A percentile compares a stretch with the other conserved stretches of the same genome.
Conservation (phyloP, 2,797 vertebrate genomes). For the Anabas testudineus region DNA sequence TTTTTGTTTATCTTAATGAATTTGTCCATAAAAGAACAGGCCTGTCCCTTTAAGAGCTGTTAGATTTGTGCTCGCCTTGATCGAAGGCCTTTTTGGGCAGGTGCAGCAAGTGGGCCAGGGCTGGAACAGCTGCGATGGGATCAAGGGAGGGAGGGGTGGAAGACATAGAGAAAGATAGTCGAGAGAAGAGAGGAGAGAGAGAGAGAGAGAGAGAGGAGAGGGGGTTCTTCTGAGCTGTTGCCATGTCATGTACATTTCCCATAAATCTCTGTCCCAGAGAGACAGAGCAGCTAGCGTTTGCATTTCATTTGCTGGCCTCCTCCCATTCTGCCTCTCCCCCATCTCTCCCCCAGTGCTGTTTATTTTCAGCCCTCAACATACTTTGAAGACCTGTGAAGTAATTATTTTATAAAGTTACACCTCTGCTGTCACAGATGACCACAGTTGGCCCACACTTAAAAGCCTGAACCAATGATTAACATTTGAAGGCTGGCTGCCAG, state of each 20-base stretch:
- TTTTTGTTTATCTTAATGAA: not conserved
- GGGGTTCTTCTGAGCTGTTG: conserved; percentile 81
- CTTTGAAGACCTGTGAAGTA: conserved; percentile 77
- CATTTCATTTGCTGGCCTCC: conserved; percentile 76
- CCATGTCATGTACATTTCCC: conserved; percentile 86
- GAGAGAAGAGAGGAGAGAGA: conserved; percentile 27
- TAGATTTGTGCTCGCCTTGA: conserved; percentile 85
- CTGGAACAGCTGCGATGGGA: conserved; percentile 74
- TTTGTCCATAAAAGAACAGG: conserved; percentile 2
- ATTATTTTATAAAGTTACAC: conserved; percentile 86
- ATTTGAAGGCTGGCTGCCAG: conserved; percentile 66
- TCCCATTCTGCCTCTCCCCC: conserved; percentile 30
- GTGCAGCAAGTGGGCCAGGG: conserved; percentile 67
- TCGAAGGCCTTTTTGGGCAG: conserved; percentile 82
- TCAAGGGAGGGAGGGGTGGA: conserved; percentile 48
- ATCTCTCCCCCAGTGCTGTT: conserved; percentile 67
- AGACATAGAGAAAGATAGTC: conserved; percentile 39
- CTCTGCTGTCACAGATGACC: conserved; percentile 70
- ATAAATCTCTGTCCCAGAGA: conserved; percentile 81
- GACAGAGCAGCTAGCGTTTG: conserved; percentile 73
- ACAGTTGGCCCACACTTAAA: conserved; percentile 78
- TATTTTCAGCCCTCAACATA: conserved; percentile 81
- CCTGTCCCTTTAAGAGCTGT: conserved; percentile 77
- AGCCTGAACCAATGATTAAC: conserved; percentile 70
- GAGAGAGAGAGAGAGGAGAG: conserved; percentile 25